Conservation (phyloP, 2,888 invertebrate species). For the Agonopterix subpropinquella region DNA sequence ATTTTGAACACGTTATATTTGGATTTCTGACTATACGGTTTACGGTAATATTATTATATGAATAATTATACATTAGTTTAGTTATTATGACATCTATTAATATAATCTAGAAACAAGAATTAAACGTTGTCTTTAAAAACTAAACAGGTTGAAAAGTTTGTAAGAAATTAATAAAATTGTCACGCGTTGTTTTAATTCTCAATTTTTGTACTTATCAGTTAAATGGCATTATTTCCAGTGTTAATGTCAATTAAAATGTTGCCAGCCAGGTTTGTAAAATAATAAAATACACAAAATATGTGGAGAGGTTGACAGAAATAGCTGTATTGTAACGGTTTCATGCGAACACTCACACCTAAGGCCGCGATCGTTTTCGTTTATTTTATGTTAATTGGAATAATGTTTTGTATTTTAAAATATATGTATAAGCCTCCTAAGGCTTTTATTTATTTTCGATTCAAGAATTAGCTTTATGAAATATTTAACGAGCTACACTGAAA, state of each 20-base stretch:
- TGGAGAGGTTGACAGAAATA: slow-evolving; percentile 21
- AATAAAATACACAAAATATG: slow-evolving; percentile 31
- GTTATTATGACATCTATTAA: too few species aligned
- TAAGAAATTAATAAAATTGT: slow-evolving; percentile 3
- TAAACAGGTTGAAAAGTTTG: not conserved
- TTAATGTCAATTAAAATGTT: slow-evolving; percentile 13
- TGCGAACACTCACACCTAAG: slow-evolving; percentile 22
- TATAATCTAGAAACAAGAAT: not conserved
- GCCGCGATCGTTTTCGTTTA: slow-evolving; percentile 15
- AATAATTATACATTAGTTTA: too few species aligned
- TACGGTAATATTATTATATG: too few species aligned
- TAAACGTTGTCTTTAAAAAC: not conserved
- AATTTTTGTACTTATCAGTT: slow-evolving; percentile 8
- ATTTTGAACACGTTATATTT: too few species aligned
- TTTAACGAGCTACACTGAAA: too few species aligned
- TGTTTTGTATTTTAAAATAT: slow-evolving; percentile 5
- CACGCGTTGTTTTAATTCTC: slow-evolving; percentile 2
- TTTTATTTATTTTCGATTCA: too few species aligned
- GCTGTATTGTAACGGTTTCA: slow-evolving; percentile 25
- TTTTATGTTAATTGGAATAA: slow-evolving; percentile 22
- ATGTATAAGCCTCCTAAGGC: not conserved
- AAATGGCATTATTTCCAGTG: slow-evolving; percentile 12
- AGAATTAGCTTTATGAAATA: too few species aligned
- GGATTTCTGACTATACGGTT: too few species aligned
- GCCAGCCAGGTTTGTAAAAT: slow-evolving; percentile 11